Conservation (phyloP, 2,113 vertebrate genomes). For the sheep (Ovis aries) region ARS-UI_Ramb_v3.0 NC_056059.1:105206001-105206500, state of each 20-base stretch:
- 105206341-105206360: background rate
- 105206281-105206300: background rate
- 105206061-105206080: background rate
- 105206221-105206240: background rate
- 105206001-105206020: background rate
- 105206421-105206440: background rate
- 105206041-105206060: background rate
- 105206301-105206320: background rate
- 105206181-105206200: background rate
- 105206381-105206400: background rate
- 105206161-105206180: background rate
- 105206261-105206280: background rate
- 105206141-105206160: background rate
- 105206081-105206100: background rate
- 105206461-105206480: fast-evolving
- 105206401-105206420: background rate
- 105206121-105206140: background rate
- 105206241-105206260: background rate
- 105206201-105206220: background rate
- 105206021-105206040: background rate
- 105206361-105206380: background rate
- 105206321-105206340: background rate
- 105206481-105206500: background rate
- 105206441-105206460: background rate
- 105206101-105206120: background rate